Evolutionary conservation across 1,140 invertebrate genomes (phyloP), one percentile per base, ranked within the genome.

Genomic region (Penaeus chinensis): DNA sequence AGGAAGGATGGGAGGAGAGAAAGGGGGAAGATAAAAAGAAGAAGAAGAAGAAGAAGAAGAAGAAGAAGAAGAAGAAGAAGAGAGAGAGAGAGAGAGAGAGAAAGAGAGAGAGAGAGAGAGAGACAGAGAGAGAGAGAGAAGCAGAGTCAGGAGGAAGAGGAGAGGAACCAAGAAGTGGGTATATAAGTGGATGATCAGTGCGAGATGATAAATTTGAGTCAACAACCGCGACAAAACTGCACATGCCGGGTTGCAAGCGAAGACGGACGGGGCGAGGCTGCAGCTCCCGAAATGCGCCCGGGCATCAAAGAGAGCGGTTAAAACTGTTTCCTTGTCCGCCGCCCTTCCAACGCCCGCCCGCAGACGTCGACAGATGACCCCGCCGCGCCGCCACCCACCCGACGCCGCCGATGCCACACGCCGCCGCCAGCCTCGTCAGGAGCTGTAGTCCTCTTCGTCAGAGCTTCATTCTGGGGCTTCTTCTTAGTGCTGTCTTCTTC

Each of bases 271-370:
- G 22, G 16, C 13, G 54, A 65, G 62, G 27, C 82, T 37, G 61
- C 60, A 27, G 54, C 69, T 76, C 82, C 82, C 79, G 84, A 85
- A 85, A 66, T 66, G 61, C 77, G 42, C 71, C 71, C 66, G 42
- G 62, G 63, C 76, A 81, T 86, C 84, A 81, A 86, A 81, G 84
- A 80, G 77, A 78, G 63, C 79, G 37, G 84, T 65, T 86, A 86
- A 86, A 86, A 86, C 84, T 86, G 78, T 86, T 86, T 86, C 84
- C 84, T 60, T 86, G 84, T 86, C 84, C 62, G 13, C 63, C 63
- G 77, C 66, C 62, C 78, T 66, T 86, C 84, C 76, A 32, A 81
- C 84, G 79, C 78, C 76, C 84, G 24, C 63, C 84, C 76, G 27
- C 18, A 62, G 77, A 86, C 84, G 78, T 79, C 61, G 77, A 86